Conservation (phyloP, 2,888 invertebrate species). For the Mythimna pallens region DNA sequence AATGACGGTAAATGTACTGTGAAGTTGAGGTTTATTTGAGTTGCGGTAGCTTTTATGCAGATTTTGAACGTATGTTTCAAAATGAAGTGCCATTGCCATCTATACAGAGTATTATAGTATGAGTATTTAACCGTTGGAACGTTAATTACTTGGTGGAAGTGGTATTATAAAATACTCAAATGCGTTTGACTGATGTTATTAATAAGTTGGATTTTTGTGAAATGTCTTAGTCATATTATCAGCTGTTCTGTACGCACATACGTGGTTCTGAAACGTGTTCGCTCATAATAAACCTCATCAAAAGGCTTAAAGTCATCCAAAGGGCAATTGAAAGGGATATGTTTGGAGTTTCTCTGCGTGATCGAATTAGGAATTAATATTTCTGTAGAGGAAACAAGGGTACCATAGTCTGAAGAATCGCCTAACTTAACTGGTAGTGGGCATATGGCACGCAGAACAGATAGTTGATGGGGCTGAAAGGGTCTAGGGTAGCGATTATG, state of each 20-base stretch:
- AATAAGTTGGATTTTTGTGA: background rate
- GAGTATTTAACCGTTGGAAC: background rate
- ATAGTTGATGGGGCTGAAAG: too few species aligned
- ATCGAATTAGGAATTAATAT: too few species aligned
- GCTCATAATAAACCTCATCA: too few species aligned
- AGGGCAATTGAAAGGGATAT: too few species aligned
- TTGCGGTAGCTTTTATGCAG: slow-evolving; percentile 49
- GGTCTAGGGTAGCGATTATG: too few species aligned
- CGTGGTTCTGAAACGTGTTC: too few species aligned
- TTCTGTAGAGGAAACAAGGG: too few species aligned
- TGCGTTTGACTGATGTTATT: background rate
- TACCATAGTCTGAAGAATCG: too few species aligned
- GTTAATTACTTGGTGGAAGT: background rate
- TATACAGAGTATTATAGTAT: slow-evolving; percentile 6
- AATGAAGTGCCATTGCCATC: slow-evolving; percentile 17
- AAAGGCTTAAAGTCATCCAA: too few species aligned
- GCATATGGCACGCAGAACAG: too few species aligned
- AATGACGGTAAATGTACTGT: slow-evolving; percentile 54
- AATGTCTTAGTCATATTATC: background rate
- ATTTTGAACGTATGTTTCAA: slow-evolving; percentile 30
- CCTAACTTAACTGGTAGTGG: too few species aligned
- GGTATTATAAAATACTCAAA: background rate
- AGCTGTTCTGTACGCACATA: background rate
- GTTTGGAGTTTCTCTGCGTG: too few species aligned
- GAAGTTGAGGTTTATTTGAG: slow-evolving; percentile 55